Evolutionary conservation across 2,113 vertebrate genomes (phyloP), one percentile per base, ranked within the genome.

Genomic region (Danionella cerebrum): DNA sequence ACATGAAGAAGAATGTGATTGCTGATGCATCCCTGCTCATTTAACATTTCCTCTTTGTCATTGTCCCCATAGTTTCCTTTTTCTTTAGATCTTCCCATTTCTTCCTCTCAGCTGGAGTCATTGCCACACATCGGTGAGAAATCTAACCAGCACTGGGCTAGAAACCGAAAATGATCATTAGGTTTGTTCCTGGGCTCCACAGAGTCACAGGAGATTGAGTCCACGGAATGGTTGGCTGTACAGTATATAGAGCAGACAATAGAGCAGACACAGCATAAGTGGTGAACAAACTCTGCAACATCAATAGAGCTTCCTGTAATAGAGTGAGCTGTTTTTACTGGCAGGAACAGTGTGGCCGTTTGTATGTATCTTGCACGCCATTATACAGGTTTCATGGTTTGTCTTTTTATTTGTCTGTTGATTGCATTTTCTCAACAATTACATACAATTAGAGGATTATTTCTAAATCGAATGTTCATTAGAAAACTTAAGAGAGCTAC

Each of bases 121-220:
- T 55, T 29, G 16, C 13, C 2, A 31, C 11, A 4, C 42, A 13
- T 36, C 22, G 22, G 22, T 18, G 47, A 50, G 33, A 58, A 52
- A 45, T 67, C 44, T 50, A 59, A 41, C 45, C 42, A 24, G 24
- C 9, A 19, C 3, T 29, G 14, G n/a, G 47, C 4, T 62, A 64
- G 18, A 18, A 62, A 67, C 31, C 62, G 48, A 62, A 38, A 63
- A 68, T 45, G 16, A 31, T 55, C 39, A 47, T 63, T 67, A 73
- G 24, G 31, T 47, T 42, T 38, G 24, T 47, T 67, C 67, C 64
- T 72, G 60, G 53, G 54, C 35, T 27, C 24, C 53, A 36, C 16
- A 6, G 11, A 10, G 5, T 44, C 45, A 27, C 63, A 67, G 22
- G 38, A 58, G 12, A 14, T n/a, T 10, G 21, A 41, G 35, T 12